Conservation (phyloP, 2,113 vertebrate genomes). For the Spea bombifrons region DNA sequence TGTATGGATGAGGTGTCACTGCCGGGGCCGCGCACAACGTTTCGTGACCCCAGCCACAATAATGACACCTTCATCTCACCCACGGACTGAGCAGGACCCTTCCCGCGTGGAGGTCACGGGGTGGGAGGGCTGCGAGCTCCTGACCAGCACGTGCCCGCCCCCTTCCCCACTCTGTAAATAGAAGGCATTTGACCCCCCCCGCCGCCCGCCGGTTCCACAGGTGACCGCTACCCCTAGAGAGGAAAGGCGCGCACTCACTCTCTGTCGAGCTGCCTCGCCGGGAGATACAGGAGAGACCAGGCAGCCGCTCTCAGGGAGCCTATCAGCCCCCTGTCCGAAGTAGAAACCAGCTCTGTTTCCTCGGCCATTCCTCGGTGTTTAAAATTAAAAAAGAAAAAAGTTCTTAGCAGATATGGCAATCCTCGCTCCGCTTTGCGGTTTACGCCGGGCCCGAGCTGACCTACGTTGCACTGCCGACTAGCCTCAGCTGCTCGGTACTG, state of each 20-base stretch:
- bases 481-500: conserved; percentile 10
- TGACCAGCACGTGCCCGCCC: background rate
- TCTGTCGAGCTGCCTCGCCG: conserved; percentile 30
- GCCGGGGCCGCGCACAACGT: too few species aligned
- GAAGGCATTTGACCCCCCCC: too few species aligned
- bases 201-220: background rate
- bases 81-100: background rate
- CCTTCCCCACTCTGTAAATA: too few species aligned
- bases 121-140: background rate
- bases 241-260: conserved; percentile 29
- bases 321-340: conserved; percentile 29
- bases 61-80: too few species aligned
- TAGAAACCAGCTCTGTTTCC: background rate
- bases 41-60: too few species aligned
- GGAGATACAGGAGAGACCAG: conserved; percentile 41
- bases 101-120: conserved; percentile 8
- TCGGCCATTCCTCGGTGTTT: conserved; percentile 24
- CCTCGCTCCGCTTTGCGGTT: background rate
- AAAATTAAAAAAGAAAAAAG: background rate
- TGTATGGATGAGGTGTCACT: too few species aligned
- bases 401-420: background rate
- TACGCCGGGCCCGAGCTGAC: background rate
- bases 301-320: conserved; percentile 27
- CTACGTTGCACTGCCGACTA: background rate
- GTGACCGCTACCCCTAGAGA: background rate